Conservation (phyloP, 2,113 vertebrate genomes). For the Dinomys branickii region DNA sequence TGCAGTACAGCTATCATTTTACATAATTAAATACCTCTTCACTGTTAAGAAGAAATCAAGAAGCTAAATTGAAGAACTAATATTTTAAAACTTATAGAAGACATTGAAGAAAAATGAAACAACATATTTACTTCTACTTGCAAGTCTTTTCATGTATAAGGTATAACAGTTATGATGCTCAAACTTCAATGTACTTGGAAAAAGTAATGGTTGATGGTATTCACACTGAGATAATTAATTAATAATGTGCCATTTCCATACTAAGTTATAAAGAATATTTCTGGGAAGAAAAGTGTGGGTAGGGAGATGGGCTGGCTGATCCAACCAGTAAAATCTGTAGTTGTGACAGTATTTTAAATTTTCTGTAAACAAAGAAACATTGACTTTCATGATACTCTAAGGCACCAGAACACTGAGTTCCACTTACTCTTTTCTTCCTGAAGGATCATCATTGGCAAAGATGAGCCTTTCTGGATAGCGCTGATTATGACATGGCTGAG, state of each 20-base stretch:
- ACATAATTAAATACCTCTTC: not conserved
- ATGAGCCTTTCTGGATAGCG: constrained; percentile 36
- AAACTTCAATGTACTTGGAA: not conserved
- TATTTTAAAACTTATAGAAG: constrained; percentile 16
- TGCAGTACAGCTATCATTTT: not conserved
- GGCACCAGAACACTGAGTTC: constrained; percentile 26
- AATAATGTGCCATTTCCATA: not conserved
- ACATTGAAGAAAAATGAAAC: not conserved
- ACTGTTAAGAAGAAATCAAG: not conserved
- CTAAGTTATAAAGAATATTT: constrained; percentile 38
- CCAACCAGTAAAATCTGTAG: not conserved
- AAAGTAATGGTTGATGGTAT: not conserved
- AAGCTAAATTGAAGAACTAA: not conserved
- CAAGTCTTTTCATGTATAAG: not conserved
- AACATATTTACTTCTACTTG: not conserved
- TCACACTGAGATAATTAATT: not conserved
- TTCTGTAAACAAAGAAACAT: constrained; percentile 43
- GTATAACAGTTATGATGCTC: not conserved
- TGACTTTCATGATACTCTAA: constrained; percentile 46
- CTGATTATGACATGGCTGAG: constrained; percentile 38
- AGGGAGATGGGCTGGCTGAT: not conserved
- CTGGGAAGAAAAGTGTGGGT: not conserved
- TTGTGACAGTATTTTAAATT: constrained; percentile 1
- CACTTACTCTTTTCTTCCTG: constrained; percentile 18
- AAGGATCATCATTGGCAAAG: constrained; percentile 20